Evolutionary conservation across 2,797 vertebrate species (phyloP).

Genomic region (Vultur gryphus): DNA sequence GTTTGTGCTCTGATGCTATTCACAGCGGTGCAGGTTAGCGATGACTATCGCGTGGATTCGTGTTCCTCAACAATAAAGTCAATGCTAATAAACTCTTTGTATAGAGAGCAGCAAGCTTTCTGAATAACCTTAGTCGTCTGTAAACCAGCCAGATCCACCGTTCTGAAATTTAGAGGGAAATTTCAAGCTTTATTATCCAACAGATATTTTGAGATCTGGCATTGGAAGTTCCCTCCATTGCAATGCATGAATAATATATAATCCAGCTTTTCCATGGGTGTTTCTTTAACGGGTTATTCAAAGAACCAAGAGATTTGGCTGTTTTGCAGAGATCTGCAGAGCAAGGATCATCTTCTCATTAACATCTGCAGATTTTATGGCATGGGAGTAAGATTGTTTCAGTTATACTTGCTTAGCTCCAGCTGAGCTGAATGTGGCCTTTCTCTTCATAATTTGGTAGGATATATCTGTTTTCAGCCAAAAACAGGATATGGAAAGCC

Average conservation of each 20-base stretch:
- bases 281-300: not conserved
- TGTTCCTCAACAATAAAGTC: not conserved
- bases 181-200: not conserved
- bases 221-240: not conserved
- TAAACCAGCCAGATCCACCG: not conserved
- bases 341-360: not conserved
- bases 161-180: not conserved
- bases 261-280: not conserved
- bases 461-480: not conserved
- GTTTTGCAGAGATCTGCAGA: not conserved
- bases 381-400: not conserved
- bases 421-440: not conserved
- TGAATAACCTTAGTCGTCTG: not conserved
- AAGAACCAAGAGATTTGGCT: not conserved
- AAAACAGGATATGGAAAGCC: not conserved
- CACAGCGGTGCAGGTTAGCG: not conserved
- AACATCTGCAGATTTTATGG: not conserved
- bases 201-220: not conserved
- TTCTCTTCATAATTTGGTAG: not conserved
- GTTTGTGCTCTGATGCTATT: not conserved
- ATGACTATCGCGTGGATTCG: rapidly evolving
- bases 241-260: not conserved
- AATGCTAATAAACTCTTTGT: not conserved
- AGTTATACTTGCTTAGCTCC: not conserved
- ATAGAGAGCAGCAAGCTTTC: not conserved